Base-by-base conservation (phyloP, 2,888 invertebrate species). In the Lydus trimaculatus region DNA sequence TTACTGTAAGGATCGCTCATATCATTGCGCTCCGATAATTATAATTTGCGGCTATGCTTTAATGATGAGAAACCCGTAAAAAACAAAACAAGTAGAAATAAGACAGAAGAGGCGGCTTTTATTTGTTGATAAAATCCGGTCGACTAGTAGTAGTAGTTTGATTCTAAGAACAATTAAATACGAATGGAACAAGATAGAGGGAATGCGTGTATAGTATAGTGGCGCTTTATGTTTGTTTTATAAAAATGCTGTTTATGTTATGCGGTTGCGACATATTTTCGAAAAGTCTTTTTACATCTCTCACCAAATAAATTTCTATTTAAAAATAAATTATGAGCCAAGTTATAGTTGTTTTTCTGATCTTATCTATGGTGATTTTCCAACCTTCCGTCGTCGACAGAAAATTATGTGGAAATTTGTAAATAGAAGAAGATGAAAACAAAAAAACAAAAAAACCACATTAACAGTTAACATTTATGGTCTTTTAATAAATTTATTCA, bases 141-240 rank as follows among this genome's bases (percentile, higher is more conserved):
- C n/a, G n/a, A n/a, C n/a, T n/a, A n/a, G n/a, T n/a, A n/a, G n/a
- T n/a, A n/a, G n/a, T 48, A 48, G 61, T 71, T 69, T 66, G 72
- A 67, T 72, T 72, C 72, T 61, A 63, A 67, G 72, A 72, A 72
- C 72, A 72, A 72, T 72, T 72, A 72, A 48, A 48, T 23, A 9
- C 48, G 20, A 20, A 43, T 5, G 28, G 28, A 33, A 33, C 33
- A 33, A 33, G 33, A 11, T 33, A 33, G 33, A 33, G 33, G 6
- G 39, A 43, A 4, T 28, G n/a, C 4, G 28, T 28, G n/a, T 28
- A 4, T 28, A 28, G 28, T 28, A 28, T n/a, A 28, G 28, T 28
- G 4, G 28, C 28, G 28, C n/a, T n/a, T n/a, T n/a, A n/a, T n/a
- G n/a, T n/a, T n/a, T n/a, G 28, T 28, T 28, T 28, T 28, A 28